Evolutionary conservation across 1,140 invertebrate genomes (phyloP).

Genomic region (Drosophila mayri): DNA sequence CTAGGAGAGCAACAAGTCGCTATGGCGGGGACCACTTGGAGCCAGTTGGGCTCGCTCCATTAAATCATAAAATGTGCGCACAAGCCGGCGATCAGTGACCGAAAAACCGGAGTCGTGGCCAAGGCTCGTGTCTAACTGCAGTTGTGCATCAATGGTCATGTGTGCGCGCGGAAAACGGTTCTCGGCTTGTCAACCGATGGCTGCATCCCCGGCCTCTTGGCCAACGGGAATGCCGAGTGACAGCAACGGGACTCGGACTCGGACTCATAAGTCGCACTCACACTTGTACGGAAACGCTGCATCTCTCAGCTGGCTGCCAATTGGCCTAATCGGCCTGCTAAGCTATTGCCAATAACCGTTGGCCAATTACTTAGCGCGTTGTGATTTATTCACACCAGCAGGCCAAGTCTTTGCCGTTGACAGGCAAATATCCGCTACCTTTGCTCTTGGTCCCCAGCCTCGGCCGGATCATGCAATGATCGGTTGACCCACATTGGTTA

Average conservation of each 20-base stretch:
- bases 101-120: constrained; percentile 44
- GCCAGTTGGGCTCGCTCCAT: constrained; percentile 70
- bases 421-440: constrained; percentile 65
- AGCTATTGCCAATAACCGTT: constrained; percentile 75
- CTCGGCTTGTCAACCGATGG: constrained; percentile 60
- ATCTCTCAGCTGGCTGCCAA: constrained; percentile 44
- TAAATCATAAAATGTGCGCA: constrained; percentile 64
- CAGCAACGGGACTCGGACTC: constrained; percentile 59
- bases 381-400: constrained; percentile 56
- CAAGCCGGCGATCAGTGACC: constrained; percentile 56
- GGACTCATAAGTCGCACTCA: background rate
- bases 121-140: constrained; percentile 67
- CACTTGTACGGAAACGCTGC: background rate
- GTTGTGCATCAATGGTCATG: constrained; percentile 77
- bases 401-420: constrained; percentile 38
- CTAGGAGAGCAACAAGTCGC: constrained; percentile 46
- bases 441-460: constrained; percentile 10
- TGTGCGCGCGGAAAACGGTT: constrained; percentile 51
- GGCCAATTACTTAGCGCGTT: constrained; percentile 67
- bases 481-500: constrained; percentile 44
- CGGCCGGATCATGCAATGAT: constrained; percentile 52
- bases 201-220: constrained; percentile 21
- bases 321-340: constrained; percentile 65
- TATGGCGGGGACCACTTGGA: constrained; percentile 51
- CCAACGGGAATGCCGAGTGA: constrained; percentile 66